phyloP scores from a whole-genome alignment of 2,797 vertebrate genomes.

The Semaprochilodus insignis region DNA sequence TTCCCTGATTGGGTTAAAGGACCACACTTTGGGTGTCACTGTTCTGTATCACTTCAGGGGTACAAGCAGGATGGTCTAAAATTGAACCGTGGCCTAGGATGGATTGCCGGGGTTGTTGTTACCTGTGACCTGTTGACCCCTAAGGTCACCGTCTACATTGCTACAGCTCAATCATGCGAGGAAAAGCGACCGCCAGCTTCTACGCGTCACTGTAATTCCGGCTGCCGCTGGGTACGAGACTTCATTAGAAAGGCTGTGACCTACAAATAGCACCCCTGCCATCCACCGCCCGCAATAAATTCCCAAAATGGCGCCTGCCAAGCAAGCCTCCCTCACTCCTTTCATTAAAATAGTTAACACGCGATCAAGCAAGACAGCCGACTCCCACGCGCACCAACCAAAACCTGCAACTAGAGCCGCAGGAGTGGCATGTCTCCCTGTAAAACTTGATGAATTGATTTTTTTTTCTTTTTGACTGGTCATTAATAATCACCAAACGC shows the following conservation, averaged over 20 bases:
- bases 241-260: constrained; percentile 59
- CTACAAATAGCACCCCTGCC: constrained; percentile 54
- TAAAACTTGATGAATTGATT: constrained; percentile 34
- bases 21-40: too few relatives aligned
- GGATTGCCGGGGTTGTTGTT: background rate
- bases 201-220: constrained; percentile 55
- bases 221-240: constrained; percentile 54
- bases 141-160: constrained; percentile 67
- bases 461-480: constrained; percentile 54
- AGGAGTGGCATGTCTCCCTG: constrained; percentile 35
- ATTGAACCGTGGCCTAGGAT: background rate
- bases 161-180: constrained; percentile 31
- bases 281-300: constrained; percentile 59
- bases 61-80: too few relatives aligned
- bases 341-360: constrained; percentile 58
- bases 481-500: constrained; percentile 49
- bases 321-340: constrained; percentile 48
- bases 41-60: too few relatives aligned
- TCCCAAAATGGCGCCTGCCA: constrained; percentile 48
- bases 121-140: constrained; percentile 13
- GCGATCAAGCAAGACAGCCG: constrained; percentile 47
- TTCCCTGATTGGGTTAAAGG: too few relatives aligned
- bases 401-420: constrained; percentile 20
- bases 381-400: constrained; percentile 23
- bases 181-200: constrained; percentile 20